Evolutionary conservation across 1,140 invertebrate genomes (phyloP), one percentile per base, ranked within the genome.

Genomic region (Brevipalpus yothersi): DNA sequence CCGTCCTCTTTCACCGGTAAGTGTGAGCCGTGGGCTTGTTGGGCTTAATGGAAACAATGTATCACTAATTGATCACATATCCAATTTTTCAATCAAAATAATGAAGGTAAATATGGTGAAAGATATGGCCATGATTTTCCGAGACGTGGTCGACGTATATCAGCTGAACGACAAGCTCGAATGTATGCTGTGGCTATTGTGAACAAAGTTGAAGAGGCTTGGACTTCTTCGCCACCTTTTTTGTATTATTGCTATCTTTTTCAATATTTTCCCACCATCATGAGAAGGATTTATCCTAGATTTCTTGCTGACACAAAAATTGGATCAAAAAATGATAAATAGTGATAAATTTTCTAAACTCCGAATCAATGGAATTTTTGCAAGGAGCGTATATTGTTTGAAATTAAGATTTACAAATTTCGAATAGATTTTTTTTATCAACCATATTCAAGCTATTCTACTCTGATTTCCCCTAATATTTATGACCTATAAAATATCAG

Each of bases 121-220:
- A 78, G 77, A 51, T 17, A 13, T 56, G 23, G 21, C 7, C 17
- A 8, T 13, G 31, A 55, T 4, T 43, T 63, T 41, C 12, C 4
- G 0, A 4, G 15, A 17, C 21, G 15, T 21, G 9, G 13, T 63
- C 75, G 70, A 17, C 74, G 82, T 67, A 76, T 89, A 74, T 77
- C 76, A 3, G 74, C 77, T 1, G 75, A 80, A 65, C 74, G 85
- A 40, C 89, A 85, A 72, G 83, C 78, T 1, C 67, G 78, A 63
- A 70, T 89, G 4, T 81, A 78, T 70, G 79, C 79, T 0, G 70
- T 84, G 17, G 81, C 83, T 13, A 75, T 89, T 41, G 82, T 81
- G 13, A 88, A 88, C 69, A 76, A 80, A 70, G 63, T 85, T 56
- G 69, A 78, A 56, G 81, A 86, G 72, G 78, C 40, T 40, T 55